phyloP scores from a whole-genome alignment of 2,888 invertebrate genomes.

The Synanthedon andrenaeformis region DNA sequence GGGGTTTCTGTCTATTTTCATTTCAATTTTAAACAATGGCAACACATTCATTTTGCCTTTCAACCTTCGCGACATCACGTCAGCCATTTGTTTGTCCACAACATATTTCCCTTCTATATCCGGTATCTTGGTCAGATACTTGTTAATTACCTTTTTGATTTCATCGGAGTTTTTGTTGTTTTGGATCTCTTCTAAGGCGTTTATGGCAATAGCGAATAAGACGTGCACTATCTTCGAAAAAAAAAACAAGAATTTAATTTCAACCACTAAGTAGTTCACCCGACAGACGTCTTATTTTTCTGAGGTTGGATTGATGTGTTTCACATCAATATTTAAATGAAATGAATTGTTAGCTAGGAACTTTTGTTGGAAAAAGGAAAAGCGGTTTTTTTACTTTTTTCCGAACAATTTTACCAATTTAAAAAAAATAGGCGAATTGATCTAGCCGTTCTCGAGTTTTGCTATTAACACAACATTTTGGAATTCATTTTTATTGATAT shows the following conservation, averaged over 20 bases:
- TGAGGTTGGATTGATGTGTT: too few species aligned
- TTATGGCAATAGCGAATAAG: slow-evolving; percentile 9
- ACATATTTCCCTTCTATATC: slow-evolving; percentile 39
- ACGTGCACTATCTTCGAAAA: slow-evolving; percentile 14
- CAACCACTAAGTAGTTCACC: background rate
- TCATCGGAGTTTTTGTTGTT: slow-evolving; percentile 15
- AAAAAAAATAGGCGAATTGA: too few species aligned
- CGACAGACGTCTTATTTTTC: too few species aligned
- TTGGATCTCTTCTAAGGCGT: slow-evolving; percentile 17
- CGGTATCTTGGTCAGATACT: slow-evolving; percentile 36
- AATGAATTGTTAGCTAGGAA: too few species aligned
- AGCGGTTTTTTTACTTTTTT: too few species aligned
- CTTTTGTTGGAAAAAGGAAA: too few species aligned
- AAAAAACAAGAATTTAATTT: background rate
- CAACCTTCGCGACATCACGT: slow-evolving; percentile 34
- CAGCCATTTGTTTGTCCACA: slow-evolving; percentile 35
- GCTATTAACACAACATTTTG: too few species aligned
- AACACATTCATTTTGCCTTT: slow-evolving; percentile 39
- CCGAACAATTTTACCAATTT: too few species aligned
- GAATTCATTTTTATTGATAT: too few species aligned
- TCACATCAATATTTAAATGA: too few species aligned
- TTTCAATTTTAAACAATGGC: slow-evolving; percentile 43
- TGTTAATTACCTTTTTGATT: slow-evolving; percentile 23
- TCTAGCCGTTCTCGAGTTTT: too few species aligned
- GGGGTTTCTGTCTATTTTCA: slow-evolving; percentile 45